Percentiles rank a stretch among this genome's conserved stretches.
These are phyloP conservation scores for Myiopsitta monachus DNA, from an alignment of 2,113 vertebrate genomes.

Conservation along the genomic window DNA sequence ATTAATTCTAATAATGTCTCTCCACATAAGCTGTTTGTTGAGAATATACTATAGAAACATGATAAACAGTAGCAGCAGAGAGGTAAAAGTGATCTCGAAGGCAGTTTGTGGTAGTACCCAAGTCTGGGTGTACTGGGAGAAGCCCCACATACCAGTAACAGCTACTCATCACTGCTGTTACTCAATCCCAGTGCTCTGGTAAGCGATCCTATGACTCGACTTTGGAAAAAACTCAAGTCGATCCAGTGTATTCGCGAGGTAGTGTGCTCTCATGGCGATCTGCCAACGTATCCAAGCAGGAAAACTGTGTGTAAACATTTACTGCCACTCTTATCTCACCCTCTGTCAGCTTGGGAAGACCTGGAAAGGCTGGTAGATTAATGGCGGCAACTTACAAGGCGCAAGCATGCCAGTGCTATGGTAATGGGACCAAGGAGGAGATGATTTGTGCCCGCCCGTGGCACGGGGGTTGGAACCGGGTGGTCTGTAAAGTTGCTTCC, in stretches of 20 bases:
- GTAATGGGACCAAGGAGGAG: background rate
- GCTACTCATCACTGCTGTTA: background rate
- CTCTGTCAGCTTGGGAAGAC: background rate
- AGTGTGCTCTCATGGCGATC: background rate
- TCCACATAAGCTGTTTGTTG: background rate
- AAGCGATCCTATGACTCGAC: rapidly evolving
- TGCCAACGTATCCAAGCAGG: rapidly evolving
- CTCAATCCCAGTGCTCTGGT: background rate
- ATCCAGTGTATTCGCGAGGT: background rate
- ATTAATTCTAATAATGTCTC: background rate
- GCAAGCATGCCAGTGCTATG: background rate
- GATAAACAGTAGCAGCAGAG: background rate
- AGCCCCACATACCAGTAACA: rapidly evolving
- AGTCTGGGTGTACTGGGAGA: rapidly evolving
- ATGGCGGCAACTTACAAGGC: rapidly evolving
- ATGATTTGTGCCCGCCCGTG: background rate
- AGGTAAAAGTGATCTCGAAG: background rate
- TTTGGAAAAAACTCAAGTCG: background rate
- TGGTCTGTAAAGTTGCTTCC: background rate
- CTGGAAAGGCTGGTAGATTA: background rate
- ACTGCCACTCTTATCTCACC: background rate
- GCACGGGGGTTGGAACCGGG: background rate
- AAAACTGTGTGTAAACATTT: rapidly evolving
- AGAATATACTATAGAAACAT: background rate
- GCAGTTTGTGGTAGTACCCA: background rate